These are phyloP conservation scores for Phyllopteryx taeniolatus DNA, from an alignment of 2,113 vertebrate species.

Conservation along the genomic window DNA sequence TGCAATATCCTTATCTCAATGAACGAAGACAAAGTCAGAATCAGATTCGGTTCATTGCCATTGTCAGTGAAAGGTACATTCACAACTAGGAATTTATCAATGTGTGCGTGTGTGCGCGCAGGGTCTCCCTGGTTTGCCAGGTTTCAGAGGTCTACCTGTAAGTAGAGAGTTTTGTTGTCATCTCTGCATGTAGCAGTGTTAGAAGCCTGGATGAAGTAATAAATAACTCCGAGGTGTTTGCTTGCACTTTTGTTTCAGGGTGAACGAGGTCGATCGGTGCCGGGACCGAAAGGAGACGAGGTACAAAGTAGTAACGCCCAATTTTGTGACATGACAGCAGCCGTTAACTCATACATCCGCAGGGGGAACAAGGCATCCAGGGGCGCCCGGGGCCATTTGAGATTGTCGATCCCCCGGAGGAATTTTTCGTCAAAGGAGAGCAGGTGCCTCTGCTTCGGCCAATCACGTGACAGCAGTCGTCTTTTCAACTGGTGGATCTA, in stretches of 20 bases:
- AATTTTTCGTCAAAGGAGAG: constrained; percentile 66
- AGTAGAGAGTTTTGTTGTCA: constrained; percentile 27
- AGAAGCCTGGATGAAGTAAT: neutral
- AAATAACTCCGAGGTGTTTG: neutral
- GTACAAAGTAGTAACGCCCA: constrained; percentile 29
- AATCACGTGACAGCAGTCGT: constrained; percentile 5
- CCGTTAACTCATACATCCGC: constrained; percentile 14
- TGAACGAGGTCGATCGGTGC: constrained; percentile 60
- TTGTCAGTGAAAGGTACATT: too few relatives aligned
- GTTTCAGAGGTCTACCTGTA: constrained; percentile 62
- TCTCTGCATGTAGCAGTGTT: neutral
- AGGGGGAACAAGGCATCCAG: constrained; percentile 63
- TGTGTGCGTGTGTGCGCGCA: constrained; percentile 21
- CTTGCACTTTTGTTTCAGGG: constrained; percentile 56
- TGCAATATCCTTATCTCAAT: neutral
- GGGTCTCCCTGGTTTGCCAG: constrained; percentile 59
- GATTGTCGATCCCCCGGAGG: constrained; percentile 64
- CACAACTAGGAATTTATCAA: too few relatives aligned
- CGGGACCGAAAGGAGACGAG: constrained; percentile 70
- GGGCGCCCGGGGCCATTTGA: constrained; percentile 70
- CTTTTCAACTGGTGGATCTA: neutral
- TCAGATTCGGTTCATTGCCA: too few relatives aligned
- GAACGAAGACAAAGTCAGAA: neutral
- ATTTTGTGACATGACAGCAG: neutral
- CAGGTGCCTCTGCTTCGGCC: constrained; percentile 46